Evolutionary conservation across 2,113 vertebrate species (phyloP).

Genomic region (Podilymbus podiceps): DNA sequence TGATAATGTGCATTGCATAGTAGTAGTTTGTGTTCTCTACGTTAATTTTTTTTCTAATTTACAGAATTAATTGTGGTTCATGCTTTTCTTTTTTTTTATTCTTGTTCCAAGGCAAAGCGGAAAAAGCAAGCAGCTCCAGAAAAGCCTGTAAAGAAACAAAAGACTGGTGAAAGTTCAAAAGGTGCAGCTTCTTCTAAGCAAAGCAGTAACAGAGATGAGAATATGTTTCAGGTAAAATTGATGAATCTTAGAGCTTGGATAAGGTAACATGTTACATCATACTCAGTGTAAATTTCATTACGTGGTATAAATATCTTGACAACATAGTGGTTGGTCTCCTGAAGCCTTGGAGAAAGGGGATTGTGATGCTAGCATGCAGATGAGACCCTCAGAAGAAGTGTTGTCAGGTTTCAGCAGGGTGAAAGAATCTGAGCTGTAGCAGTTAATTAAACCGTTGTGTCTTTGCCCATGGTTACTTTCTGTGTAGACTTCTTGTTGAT

Average conservation of each 20-base stretch:
- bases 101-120: conserved; percentile 82
- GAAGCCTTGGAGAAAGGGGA: background rate
- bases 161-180: conserved; percentile 90
- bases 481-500: background rate
- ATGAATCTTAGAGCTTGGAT: background rate
- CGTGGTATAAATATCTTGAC: background rate
- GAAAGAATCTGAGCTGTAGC: background rate
- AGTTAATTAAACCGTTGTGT: background rate
- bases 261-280: background rate
- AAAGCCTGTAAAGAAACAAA: conserved; percentile 90
- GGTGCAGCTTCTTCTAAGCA: conserved; percentile 85
- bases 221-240: conserved; percentile 92
- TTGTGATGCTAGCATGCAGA: accelerated
- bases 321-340: background rate
- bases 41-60: background rate
- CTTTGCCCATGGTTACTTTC: background rate
- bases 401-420: background rate
- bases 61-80: background rate
- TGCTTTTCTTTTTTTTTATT: background rate
- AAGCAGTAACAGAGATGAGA: conserved; percentile 82
- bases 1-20: background rate
- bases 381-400: background rate
- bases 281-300: background rate
- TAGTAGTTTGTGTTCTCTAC: background rate
- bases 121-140: conserved; percentile 86